phyloP scores from a whole-genome alignment of 2,113 vertebrate species.

The Elephas maximus region DNA sequence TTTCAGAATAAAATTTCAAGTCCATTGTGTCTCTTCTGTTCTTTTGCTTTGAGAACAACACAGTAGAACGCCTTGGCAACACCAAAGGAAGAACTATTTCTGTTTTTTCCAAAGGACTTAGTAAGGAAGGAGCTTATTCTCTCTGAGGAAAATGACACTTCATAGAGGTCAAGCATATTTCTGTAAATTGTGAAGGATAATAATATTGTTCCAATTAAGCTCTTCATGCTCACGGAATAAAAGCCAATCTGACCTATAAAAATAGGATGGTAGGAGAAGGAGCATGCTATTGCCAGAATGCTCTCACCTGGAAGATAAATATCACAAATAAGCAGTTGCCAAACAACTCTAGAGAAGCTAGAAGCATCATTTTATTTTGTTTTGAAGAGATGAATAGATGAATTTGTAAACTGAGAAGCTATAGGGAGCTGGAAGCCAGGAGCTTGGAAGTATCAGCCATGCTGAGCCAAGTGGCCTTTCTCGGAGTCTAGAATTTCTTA shows the following conservation, averaged over 20 bases:
- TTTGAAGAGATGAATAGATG: slow-evolving; percentile 31
- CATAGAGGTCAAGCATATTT: slow-evolving; percentile 72
- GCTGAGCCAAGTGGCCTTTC: slow-evolving; percentile 68
- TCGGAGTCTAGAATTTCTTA: slow-evolving; percentile 75
- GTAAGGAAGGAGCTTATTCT: slow-evolving; percentile 72
- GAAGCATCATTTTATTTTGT: slow-evolving; percentile 61
- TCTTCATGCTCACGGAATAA: slow-evolving; percentile 67
- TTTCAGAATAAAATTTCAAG: slow-evolving; percentile 50
- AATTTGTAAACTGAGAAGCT: slow-evolving; percentile 70
- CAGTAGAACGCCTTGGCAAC: not conserved
- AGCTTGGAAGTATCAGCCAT: slow-evolving; percentile 70
- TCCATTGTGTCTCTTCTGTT: slow-evolving; percentile 49
- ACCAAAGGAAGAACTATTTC: slow-evolving; percentile 61
- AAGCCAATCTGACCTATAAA: slow-evolving; percentile 69
- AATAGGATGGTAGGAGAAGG: slow-evolving; percentile 77
- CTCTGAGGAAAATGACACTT: slow-evolving; percentile 74
- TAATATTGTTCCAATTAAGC: slow-evolving; percentile 73
- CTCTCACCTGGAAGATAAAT: slow-evolving; percentile 58
- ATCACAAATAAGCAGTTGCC: slow-evolving; percentile 61
- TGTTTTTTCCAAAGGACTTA: slow-evolving; percentile 64
- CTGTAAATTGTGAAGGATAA: slow-evolving; percentile 77
- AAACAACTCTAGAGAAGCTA: slow-evolving; percentile 32
- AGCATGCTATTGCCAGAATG: slow-evolving; percentile 63
- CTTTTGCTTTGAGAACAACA: slow-evolving; percentile 64
- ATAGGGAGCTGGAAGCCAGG: slow-evolving; percentile 64